phyloP scores from a whole-genome alignment of 2,888 invertebrate species.

The Zonitis immaculata region DNA sequence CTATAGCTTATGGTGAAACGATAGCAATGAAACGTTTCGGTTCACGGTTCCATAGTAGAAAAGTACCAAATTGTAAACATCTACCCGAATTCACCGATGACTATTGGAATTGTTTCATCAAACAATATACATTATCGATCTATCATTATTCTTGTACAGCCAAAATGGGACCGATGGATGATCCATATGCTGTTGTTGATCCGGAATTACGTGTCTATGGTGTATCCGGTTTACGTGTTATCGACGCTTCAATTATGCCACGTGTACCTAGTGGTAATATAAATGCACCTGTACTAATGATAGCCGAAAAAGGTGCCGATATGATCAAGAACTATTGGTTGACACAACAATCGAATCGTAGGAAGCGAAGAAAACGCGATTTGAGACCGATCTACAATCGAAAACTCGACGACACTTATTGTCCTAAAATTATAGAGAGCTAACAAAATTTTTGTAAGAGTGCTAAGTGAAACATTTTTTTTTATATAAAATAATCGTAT shows the following conservation, averaged over 20 bases:
- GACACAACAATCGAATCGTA: slow-evolving; percentile 14
- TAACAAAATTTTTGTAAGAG: too few relatives aligned
- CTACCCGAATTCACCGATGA: slow-evolving; percentile 73
- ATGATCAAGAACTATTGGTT: slow-evolving; percentile 60
- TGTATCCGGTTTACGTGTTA: slow-evolving; percentile 71
- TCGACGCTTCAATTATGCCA: slow-evolving; percentile 88
- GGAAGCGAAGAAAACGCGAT: slow-evolving; percentile 21
- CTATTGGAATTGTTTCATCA: slow-evolving; percentile 79
- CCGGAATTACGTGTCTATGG: slow-evolving; percentile 65
- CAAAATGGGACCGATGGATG: slow-evolving; percentile 76
- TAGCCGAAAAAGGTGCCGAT: slow-evolving; percentile 81
- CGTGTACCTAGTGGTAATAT: slow-evolving; percentile 82
- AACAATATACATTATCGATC: slow-evolving; percentile 84
- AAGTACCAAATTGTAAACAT: slow-evolving; percentile 78
- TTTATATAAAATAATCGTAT: too few relatives aligned
- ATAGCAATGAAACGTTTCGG: slow-evolving; percentile 74
- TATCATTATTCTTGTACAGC: slow-evolving; percentile 81
- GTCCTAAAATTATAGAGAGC: slow-evolving; percentile 11
- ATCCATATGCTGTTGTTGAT: slow-evolving; percentile 79
- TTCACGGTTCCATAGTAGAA: slow-evolving; percentile 67
- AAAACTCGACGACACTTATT: slow-evolving; percentile 17
- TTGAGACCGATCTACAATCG: slow-evolving; percentile 27
- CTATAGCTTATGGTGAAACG: slow-evolving; percentile 75
- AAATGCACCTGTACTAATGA: slow-evolving; percentile 84
- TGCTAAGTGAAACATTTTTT: too few relatives aligned